A percentile compares a stretch with the other conserved stretches of the same genome.
These are phyloP conservation scores for Cryptotermes secundus DNA, from an alignment of 1,140 invertebrate genomes.

Conservation along the genomic window DNA sequence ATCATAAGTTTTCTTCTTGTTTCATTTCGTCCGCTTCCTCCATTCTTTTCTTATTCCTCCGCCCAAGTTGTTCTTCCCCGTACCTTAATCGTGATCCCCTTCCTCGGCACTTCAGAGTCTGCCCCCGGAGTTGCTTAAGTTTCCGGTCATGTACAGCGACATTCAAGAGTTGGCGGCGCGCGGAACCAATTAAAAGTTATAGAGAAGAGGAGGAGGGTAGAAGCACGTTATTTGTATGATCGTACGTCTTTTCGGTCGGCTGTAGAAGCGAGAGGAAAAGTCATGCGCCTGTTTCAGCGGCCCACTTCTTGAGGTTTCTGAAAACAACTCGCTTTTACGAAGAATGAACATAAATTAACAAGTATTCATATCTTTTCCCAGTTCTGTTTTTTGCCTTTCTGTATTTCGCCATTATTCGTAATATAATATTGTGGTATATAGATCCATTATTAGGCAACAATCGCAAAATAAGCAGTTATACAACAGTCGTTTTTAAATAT, in stretches of 20 bases:
- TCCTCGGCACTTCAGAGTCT: neutral
- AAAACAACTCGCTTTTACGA: neutral
- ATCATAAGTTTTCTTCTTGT: too few species aligned
- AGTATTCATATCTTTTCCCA: neutral
- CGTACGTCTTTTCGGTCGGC: neutral
- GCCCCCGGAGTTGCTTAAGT: neutral
- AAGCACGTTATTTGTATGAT: slow-evolving; percentile 17
- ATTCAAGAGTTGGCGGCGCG: neutral
- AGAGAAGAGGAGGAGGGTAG: neutral
- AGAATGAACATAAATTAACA: neutral
- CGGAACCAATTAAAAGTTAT: slow-evolving; percentile 29
- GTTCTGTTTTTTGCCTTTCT: too few species aligned
- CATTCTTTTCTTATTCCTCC: too few species aligned
- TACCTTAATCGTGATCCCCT: neutral
- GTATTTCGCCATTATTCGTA: too few species aligned
- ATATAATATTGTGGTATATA: too few species aligned
- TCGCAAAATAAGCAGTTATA: too few species aligned
- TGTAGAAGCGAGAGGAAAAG: too few species aligned
- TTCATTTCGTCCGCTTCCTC: too few species aligned
- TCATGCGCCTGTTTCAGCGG: neutral
- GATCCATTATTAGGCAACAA: too few species aligned
- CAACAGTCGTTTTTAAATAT: too few species aligned
- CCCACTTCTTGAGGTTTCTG: neutral
- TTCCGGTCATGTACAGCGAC: slow-evolving; percentile 20
- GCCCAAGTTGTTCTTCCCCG: neutral